Percentiles rank a stretch among this genome's conserved stretches.
Conservation (phyloP, 2,113 vertebrate genomes). For the Psilopsiagon aurifrons region DNA sequence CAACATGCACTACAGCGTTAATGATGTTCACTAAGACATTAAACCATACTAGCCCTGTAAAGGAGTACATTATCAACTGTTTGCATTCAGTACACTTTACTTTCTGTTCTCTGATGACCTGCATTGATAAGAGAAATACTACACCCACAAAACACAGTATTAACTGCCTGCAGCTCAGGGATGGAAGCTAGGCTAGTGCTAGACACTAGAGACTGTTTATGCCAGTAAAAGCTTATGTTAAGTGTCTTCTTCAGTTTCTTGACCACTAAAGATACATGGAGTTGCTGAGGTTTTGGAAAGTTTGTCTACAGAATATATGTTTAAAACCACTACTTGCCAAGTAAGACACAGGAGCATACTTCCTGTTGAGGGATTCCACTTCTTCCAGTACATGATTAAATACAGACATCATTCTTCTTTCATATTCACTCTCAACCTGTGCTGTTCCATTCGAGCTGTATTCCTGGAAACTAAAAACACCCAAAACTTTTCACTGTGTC, state of each 20-base stretch:
- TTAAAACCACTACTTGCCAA: slow-evolving; percentile 79
- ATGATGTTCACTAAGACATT: neutral
- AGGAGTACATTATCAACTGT: neutral
- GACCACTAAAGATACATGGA: fast-evolving
- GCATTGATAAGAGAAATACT: neutral
- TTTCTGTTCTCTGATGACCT: slow-evolving; percentile 22
- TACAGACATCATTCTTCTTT: slow-evolving; percentile 93
- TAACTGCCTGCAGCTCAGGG: neutral
- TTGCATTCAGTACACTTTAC: neutral
- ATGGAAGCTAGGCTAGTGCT: neutral
- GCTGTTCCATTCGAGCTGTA: slow-evolving; percentile 81
- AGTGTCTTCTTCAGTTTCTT: neutral
- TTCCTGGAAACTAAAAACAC: slow-evolving; percentile 88
- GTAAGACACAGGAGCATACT: slow-evolving; percentile 93
- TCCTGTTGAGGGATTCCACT: slow-evolving; percentile 90
- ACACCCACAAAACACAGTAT: neutral
- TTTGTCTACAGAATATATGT: neutral
- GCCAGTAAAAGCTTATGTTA: neutral
- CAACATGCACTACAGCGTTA: neutral
- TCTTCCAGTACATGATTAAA: slow-evolving; percentile 92
- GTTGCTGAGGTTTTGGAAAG: neutral
- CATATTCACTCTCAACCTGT: slow-evolving; percentile 91
- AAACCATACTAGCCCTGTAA: neutral
- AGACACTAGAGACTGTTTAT: neutral
- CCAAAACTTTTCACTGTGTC: neutral